Percentiles rank a stretch among this genome's conserved stretches.
phyloP scores from a whole-genome alignment of 1,140 invertebrate species.

The Holotrichia oblita region DNA sequence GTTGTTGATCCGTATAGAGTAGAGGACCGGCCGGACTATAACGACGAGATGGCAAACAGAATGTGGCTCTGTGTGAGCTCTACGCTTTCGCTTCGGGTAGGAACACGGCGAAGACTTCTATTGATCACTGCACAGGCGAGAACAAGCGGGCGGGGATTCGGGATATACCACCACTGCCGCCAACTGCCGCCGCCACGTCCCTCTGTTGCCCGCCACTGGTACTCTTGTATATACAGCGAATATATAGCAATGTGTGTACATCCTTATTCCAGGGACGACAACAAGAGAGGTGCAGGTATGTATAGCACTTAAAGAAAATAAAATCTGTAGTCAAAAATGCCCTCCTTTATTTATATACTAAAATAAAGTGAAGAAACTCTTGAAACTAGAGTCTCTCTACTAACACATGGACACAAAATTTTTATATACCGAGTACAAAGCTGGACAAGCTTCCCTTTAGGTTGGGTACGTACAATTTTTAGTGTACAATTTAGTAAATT shows the following conservation, averaged over 20 bases:
- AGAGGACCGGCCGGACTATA: constrained; percentile 25
- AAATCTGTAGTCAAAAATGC: too few relatives aligned
- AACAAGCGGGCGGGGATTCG: constrained; percentile 51
- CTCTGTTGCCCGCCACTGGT: constrained; percentile 44
- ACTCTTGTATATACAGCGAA: constrained; percentile 15
- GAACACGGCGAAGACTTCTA: constrained; percentile 51
- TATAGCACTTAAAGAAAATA: neutral
- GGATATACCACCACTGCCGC: constrained; percentile 47
- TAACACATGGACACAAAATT: too few relatives aligned
- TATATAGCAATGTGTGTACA: neutral
- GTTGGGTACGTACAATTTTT: too few relatives aligned
- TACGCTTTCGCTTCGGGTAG: constrained; percentile 41
- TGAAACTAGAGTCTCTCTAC: too few relatives aligned
- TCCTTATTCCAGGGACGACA: constrained; percentile 30
- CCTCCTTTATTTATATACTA: too few relatives aligned
- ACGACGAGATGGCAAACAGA: constrained; percentile 41
- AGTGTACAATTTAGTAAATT: too few relatives aligned
- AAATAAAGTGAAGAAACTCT: too few relatives aligned
- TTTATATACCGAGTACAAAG: too few relatives aligned
- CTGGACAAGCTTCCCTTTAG: too few relatives aligned
- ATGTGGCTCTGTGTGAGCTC: constrained; percentile 28
- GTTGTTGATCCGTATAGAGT: constrained; percentile 26
- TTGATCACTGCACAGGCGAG: constrained; percentile 52
- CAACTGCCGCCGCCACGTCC: constrained; percentile 44
- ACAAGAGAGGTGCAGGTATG: neutral